Evolutionary conservation across 2,797 vertebrate genomes (phyloP).

Genomic region (Semotilus atromaculatus): DNA sequence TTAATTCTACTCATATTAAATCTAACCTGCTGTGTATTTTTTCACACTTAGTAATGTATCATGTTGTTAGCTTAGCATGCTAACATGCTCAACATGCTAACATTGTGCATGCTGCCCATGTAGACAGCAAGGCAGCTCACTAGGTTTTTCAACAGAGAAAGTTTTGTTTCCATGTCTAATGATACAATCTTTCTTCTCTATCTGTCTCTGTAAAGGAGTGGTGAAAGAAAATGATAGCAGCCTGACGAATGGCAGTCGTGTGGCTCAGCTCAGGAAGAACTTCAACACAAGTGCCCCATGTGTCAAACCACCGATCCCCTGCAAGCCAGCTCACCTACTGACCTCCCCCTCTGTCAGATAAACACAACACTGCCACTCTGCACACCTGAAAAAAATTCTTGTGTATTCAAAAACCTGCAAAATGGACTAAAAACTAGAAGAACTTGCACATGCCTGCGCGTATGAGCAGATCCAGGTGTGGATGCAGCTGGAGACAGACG

Average conservation of each 20-base stretch:
- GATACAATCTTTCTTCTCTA: slow-evolving; percentile 3
- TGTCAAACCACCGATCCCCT: slow-evolving; percentile 73
- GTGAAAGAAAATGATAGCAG: slow-evolving; percentile 28
- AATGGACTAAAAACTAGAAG: background rate
- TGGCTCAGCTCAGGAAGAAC: slow-evolving; percentile 73
- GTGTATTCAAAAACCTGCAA: background rate
- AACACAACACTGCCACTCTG: slow-evolving; percentile 31
- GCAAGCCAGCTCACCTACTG: slow-evolving; percentile 75
- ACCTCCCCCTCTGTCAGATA: slow-evolving; percentile 51
- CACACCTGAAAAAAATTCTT: slow-evolving; percentile 13
- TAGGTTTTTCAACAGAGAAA: background rate
- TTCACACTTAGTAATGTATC: background rate
- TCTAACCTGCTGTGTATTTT: background rate
- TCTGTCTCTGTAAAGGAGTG: slow-evolving; percentile 58
- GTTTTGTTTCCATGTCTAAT: slow-evolving; percentile 39
- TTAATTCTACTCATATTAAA: background rate
- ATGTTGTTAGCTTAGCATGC: background rate
- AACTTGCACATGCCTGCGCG: background rate
- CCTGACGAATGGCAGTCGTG: slow-evolving; percentile 59
- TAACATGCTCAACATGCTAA: slow-evolving; percentile 2
- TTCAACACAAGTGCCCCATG: slow-evolving; percentile 57
- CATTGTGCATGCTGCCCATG: background rate
- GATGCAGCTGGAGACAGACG: slow-evolving; percentile 31
- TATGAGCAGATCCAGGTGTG: slow-evolving; percentile 39
- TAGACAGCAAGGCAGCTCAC: background rate